A percentile compares a stretch with the other conserved stretches of the same genome.
Conservation (phyloP, 2,888 invertebrate genomes). For the Scaptomyza flava region DNA sequence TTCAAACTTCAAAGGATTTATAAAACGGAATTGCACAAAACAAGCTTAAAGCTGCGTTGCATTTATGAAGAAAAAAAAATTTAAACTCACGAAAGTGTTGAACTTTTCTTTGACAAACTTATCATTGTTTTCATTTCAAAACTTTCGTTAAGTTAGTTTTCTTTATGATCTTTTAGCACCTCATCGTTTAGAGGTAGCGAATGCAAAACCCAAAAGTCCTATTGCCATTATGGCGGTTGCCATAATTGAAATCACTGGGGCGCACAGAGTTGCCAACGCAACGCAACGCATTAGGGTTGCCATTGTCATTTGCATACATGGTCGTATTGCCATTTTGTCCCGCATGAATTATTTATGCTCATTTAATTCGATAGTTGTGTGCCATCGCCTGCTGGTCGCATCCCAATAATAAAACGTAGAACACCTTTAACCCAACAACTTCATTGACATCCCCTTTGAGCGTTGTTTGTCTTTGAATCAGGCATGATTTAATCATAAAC, state of each 20-base stretch:
- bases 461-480: not conserved
- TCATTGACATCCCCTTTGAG: not conserved
- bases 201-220: not conserved
- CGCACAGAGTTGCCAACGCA: constrained; percentile 51
- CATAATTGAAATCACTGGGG: constrained; percentile 72
- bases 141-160: no score
- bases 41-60: not conserved
- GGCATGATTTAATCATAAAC: constrained; percentile 77
- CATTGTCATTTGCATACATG: constrained; percentile 66
- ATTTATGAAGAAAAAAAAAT: no score
- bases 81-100: no score
- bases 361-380: constrained; percentile 71
- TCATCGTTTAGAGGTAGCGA: not conserved
- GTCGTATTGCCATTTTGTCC: constrained; percentile 10
- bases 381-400: constrained; percentile 37
- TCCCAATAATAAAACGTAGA: constrained; percentile 36
- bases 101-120: no score
- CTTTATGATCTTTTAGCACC: not conserved
- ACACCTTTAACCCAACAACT: constrained; percentile 27
- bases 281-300: constrained; percentile 56
- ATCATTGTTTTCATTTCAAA: no score
- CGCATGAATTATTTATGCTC: constrained; percentile 75
- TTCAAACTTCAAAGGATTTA: not conserved
- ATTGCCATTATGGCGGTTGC: constrained; percentile 8
- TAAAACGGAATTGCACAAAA: no score